A percentile compares a stretch with the other conserved stretches of the same genome.
These are phyloP conservation scores for Mythimna loreyi DNA, from an alignment of 2,888 invertebrate species.

Conservation along the genomic window DNA sequence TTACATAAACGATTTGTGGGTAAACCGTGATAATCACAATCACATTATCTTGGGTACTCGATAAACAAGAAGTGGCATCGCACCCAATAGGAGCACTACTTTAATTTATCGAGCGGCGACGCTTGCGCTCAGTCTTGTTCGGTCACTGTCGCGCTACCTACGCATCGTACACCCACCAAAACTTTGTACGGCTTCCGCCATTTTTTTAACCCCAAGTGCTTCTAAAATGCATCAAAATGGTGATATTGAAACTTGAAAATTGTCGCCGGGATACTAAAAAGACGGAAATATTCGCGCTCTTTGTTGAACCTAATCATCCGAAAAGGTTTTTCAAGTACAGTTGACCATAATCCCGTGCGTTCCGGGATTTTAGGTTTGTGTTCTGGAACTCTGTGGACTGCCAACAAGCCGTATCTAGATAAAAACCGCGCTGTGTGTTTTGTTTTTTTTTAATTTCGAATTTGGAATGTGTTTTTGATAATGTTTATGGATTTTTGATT, in stretches of 20 bases:
- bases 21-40: slow-evolving; percentile 51
- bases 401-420: slow-evolving; percentile 66
- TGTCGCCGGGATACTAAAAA: slow-evolving; percentile 81
- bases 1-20: slow-evolving; percentile 21
- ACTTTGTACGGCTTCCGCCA: slow-evolving; percentile 65
- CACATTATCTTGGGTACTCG: slow-evolving; percentile 65
- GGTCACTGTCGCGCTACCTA: slow-evolving; percentile 66
- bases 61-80: slow-evolving; percentile 59
- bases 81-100: slow-evolving; percentile 60
- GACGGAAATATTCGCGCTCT: slow-evolving; percentile 82
- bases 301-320: slow-evolving; percentile 86
- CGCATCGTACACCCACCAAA: slow-evolving; percentile 13
- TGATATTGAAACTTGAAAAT: slow-evolving; percentile 81
- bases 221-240: slow-evolving; percentile 89
- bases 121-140: slow-evolving; percentile 65
- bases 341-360: slow-evolving; percentile 80
- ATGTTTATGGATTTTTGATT: slow-evolving; percentile 51
- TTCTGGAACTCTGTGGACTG: slow-evolving; percentile 71
- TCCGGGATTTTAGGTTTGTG: slow-evolving; percentile 77
- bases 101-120: slow-evolving; percentile 50
- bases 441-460: slow-evolving; percentile 50
- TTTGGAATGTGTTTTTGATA: slow-evolving; percentile 45
- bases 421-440: slow-evolving; percentile 45
- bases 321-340: slow-evolving; percentile 89
- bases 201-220: slow-evolving; percentile 48